A percentile compares a stretch with the other conserved stretches of the same genome.
phyloP scores from a whole-genome alignment of 1,140 invertebrate genomes.

The Streblospio benedicti region DNA sequence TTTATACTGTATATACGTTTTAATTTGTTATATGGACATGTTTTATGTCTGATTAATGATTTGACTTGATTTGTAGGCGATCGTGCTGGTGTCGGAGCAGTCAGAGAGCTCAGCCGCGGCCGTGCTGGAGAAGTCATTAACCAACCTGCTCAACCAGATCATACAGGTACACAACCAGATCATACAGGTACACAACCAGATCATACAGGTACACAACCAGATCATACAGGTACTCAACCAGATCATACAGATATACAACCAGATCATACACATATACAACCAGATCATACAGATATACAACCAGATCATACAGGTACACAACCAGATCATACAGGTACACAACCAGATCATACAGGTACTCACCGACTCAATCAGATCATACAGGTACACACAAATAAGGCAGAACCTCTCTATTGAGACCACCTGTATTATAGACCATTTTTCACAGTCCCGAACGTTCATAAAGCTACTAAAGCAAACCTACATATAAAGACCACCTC shows the following conservation, averaged over 20 bases:
- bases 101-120: constrained; percentile 44
- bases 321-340: background rate
- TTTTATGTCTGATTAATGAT: too few species aligned
- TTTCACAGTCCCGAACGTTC: too few species aligned
- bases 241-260: background rate
- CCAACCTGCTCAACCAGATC: constrained; percentile 51
- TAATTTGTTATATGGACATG: too few species aligned
- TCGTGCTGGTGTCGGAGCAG: constrained; percentile 48
- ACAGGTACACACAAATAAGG: background rate
- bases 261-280: background rate
- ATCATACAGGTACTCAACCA: constrained; percentile 51
- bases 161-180: constrained; percentile 50
- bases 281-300: background rate
- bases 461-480: too few species aligned
- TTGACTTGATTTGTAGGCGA: too few species aligned
- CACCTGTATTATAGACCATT: too few species aligned
- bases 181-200: constrained; percentile 48
- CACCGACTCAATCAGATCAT: too few species aligned
- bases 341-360: too few species aligned
- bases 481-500: too few species aligned
- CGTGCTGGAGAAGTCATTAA: constrained; percentile 48
- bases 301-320: background rate
- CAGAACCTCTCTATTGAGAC: background rate
- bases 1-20: too few species aligned
- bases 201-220: constrained; percentile 49